phyloP scores from a whole-genome alignment of 2,888 invertebrate species.

The Pomacea canaliculata region DNA sequence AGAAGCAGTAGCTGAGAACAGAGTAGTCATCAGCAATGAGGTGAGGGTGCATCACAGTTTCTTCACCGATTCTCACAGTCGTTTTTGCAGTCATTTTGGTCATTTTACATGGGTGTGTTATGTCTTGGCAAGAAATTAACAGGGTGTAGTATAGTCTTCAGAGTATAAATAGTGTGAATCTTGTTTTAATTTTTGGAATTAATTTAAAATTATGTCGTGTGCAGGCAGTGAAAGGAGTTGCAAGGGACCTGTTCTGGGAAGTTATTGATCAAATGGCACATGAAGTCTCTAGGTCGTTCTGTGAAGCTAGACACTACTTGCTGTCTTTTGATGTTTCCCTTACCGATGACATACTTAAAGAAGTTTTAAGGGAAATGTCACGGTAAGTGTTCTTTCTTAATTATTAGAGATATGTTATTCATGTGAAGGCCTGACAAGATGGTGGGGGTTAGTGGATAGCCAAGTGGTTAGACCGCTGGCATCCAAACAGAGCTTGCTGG shows the following conservation, averaged over 20 bases:
- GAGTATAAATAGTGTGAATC: too few species aligned
- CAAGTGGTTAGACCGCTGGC: too few species aligned
- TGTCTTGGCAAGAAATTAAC: too few species aligned
- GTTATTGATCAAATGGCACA: constrained; percentile 46
- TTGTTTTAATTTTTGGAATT: not conserved
- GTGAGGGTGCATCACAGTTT: not conserved
- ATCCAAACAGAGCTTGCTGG: too few species aligned
- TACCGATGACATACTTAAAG: not conserved
- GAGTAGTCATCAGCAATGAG: not conserved
- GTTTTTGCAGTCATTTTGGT: too few species aligned
- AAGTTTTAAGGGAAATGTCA: not conserved
- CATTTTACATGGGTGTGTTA: too few species aligned
- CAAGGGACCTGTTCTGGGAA: constrained; percentile 59
- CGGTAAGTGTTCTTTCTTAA: not conserved
- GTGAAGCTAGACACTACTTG: not conserved
- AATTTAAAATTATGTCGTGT: not conserved
- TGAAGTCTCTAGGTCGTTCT: not conserved
- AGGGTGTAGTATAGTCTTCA: too few species aligned
- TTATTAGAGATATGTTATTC: too few species aligned
- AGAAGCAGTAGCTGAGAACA: too few species aligned
- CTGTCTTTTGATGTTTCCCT: not conserved
- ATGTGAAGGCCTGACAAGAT: too few species aligned
- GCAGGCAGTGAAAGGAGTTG: constrained; percentile 58
- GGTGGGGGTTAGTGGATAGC: too few species aligned
- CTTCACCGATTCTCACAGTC: too few species aligned